These are phyloP conservation scores for Eilema griseolum DNA, from an alignment of 2,888 invertebrate genomes.

Conservation along the genomic window DNA sequence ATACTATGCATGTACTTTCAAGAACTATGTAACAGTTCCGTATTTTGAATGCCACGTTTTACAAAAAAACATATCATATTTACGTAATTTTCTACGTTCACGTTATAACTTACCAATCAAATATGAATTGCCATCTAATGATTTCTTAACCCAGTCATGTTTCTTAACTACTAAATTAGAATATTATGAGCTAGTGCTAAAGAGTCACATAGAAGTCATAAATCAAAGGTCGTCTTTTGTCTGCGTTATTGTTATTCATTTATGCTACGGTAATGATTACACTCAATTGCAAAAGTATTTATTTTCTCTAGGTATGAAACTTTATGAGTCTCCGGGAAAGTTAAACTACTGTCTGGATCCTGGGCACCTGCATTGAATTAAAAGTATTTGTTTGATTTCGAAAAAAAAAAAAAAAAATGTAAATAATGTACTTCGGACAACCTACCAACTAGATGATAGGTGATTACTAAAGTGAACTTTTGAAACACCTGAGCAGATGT, in stretches of 20 bases:
- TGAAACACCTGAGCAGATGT: neutral
- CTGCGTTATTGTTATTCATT: constrained; percentile 12
- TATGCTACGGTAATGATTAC: constrained; percentile 23
- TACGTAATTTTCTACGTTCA: constrained; percentile 12
- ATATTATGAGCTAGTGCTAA: constrained; percentile 6
- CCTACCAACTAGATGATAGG: neutral
- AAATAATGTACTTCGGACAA: no score
- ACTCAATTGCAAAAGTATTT: neutral
- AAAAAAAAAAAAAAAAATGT: no score
- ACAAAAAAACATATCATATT: constrained; percentile 6
- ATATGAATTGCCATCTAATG: constrained; percentile 10
- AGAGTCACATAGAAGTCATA: constrained; percentile 15
- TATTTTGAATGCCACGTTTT: constrained; percentile 5
- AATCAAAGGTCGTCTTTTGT: constrained; percentile 3
- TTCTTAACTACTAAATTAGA: constrained; percentile 17
- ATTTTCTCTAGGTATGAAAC: neutral
- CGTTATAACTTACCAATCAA: constrained; percentile 9
- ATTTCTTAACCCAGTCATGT: constrained; percentile 10
- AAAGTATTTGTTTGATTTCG: no score
- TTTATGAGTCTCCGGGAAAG: neutral
- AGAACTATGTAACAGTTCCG: neutral
- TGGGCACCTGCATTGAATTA: neutral
- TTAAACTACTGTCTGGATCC: no score
- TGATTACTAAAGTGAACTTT: neutral
- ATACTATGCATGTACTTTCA: neutral